Conservation (phyloP, 2,797 vertebrate genomes). For the Bovichtus diacanthus region DNA sequence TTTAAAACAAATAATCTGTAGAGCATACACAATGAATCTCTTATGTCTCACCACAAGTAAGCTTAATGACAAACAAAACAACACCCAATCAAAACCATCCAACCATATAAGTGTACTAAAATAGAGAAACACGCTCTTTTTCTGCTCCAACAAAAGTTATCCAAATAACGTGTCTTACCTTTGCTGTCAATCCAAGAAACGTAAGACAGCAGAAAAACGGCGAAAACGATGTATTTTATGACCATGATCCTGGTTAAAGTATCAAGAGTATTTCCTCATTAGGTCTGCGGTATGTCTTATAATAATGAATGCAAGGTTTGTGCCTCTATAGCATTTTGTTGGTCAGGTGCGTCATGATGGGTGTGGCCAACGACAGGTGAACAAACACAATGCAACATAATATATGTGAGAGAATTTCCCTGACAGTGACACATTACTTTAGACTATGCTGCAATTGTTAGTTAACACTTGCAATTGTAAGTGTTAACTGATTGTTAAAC, state of each 20-base stretch:
- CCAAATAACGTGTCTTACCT: slow-evolving; percentile 60
- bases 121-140: background rate
- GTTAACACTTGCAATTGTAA: too few relatives aligned
- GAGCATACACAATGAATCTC: background rate
- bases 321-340: background rate
- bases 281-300: rapidly evolving
- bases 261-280: background rate
- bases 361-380: slow-evolving; percentile 52
- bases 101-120: background rate
- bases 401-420: background rate
- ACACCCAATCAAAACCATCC: background rate
- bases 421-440: too few relatives aligned
- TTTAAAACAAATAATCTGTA: background rate
- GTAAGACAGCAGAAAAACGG: slow-evolving; percentile 30
- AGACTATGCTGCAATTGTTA: too few relatives aligned
- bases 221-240: slow-evolving; percentile 3
- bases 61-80: too few relatives aligned
- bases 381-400: background rate
- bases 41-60: background rate
- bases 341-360: slow-evolving; percentile 47
- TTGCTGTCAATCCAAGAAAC: slow-evolving; percentile 37
- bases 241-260: slow-evolving; percentile 44
- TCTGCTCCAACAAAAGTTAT: background rate
- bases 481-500: background rate
- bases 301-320: background rate